These are phyloP conservation scores for Perccottus glenii DNA, from an alignment of 2,113 vertebrate species.

Conservation along the genomic window DNA sequence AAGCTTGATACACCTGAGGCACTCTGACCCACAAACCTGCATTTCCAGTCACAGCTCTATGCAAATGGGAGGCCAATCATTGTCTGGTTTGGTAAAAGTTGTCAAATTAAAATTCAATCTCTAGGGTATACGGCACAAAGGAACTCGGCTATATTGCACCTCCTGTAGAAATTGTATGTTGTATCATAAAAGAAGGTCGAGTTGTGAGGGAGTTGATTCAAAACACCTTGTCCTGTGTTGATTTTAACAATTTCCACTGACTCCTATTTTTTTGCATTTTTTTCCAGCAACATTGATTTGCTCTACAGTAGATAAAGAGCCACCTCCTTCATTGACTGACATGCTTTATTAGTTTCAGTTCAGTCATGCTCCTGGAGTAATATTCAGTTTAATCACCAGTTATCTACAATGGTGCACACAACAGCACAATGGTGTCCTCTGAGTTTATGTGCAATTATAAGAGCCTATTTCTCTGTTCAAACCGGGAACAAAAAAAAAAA, in stretches of 20 bases:
- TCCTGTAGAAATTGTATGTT: not conserved
- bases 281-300: slow-evolving; percentile 22
- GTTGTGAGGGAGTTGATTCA: slow-evolving; percentile 1
- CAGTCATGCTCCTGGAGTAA: slow-evolving; percentile 54
- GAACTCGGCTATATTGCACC: not conserved
- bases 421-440: slow-evolving; percentile 50
- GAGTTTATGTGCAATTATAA: slow-evolving; percentile 69
- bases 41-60: slow-evolving; percentile 6
- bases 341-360: slow-evolving; percentile 69
- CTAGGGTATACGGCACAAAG: slow-evolving; percentile 11
- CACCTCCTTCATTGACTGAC: slow-evolving; percentile 60
- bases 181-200: slow-evolving; percentile 19
- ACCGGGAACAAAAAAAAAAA: slow-evolving; percentile 65
- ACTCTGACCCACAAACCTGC: slow-evolving; percentile 10
- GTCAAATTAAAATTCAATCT: slow-evolving; percentile 29
- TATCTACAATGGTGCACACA: slow-evolving; percentile 58
- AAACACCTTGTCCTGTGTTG: not conserved
- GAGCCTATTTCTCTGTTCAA: slow-evolving; percentile 59
- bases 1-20: slow-evolving; percentile 11
- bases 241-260: not conserved
- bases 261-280: not conserved
- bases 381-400: slow-evolving; percentile 60
- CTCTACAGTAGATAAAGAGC: slow-evolving; percentile 42
- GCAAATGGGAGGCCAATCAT: slow-evolving; percentile 10
- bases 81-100: slow-evolving; percentile 18